Conservation (phyloP, 2,797 vertebrate species). For the Hozukius guyotensis region DNA sequence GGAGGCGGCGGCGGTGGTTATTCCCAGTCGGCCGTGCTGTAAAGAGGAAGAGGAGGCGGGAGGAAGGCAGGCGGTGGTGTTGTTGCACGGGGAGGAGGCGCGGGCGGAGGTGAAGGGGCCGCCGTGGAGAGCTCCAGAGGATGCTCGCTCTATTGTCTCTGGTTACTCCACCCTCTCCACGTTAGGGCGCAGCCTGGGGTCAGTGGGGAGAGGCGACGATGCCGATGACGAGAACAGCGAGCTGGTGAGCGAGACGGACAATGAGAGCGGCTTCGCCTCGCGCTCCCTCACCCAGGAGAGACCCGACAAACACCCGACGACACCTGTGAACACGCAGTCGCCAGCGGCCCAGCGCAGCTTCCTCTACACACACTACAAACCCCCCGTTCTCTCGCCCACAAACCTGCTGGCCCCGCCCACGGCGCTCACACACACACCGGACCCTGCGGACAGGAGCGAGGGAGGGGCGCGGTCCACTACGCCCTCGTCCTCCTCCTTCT, state of each 20-base stretch:
- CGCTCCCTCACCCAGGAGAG: conserved; percentile 85
- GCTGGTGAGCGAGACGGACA: conserved; percentile 92
- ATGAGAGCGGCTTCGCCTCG: conserved; percentile 89
- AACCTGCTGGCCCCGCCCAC: conserved; percentile 36
- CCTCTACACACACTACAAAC: conserved; percentile 78
- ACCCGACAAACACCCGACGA: conserved; percentile 66
- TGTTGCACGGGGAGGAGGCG: conserved; percentile 68
- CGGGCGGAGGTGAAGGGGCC: conserved; percentile 65
- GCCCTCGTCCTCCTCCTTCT: conserved; percentile 79
- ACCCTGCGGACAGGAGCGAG: conserved; percentile 60
- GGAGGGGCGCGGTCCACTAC: conserved; percentile 78
- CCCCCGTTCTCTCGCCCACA: conserved; percentile 34
- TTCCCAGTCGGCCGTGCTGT: conserved; percentile 21
- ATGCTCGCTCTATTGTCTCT: conserved; percentile 94
- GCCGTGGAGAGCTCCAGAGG: conserved; percentile 81
- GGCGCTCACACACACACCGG: conserved; percentile 45
- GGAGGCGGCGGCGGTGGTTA: conserved; percentile 36
- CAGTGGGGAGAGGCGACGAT: conserved; percentile 89
- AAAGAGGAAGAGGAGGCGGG: conserved; percentile 65
- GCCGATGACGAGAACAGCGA: conserved; percentile 96
- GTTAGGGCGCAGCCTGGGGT: conserved; percentile 89
- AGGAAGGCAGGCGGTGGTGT: conserved; percentile 25
- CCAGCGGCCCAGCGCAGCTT: conserved; percentile 69
- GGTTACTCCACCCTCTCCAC: conserved; percentile 98
- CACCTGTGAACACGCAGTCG: neutral